Percentiles rank a stretch among this genome's conserved stretches.
Evolutionary conservation across 2,888 invertebrate genomes (phyloP).

Genomic region (Leptinotarsa haldemani): DNA sequence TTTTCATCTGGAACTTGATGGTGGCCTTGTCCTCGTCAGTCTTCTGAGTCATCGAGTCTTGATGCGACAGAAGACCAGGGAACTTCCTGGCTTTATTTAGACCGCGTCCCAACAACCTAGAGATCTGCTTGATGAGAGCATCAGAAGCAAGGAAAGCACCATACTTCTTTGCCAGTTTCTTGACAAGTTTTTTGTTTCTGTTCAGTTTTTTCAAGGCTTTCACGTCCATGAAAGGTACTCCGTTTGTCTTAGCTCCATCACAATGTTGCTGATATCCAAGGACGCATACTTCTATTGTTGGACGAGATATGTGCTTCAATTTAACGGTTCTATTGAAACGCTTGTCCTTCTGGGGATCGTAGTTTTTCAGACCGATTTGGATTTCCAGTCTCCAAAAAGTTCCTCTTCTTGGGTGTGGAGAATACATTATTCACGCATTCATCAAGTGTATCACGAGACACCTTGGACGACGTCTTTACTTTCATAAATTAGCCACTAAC

Average conservation of each 20-base stretch:
- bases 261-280: constrained; percentile 99
- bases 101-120: constrained; percentile 97
- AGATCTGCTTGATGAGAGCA: constrained; percentile 99
- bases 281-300: constrained; percentile 87
- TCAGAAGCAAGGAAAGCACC: constrained; percentile 99
- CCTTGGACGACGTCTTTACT: too few relatives aligned
- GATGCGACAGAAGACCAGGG: constrained; percentile 96
- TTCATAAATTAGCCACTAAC: too few relatives aligned
- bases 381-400: too few relatives aligned
- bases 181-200: constrained; percentile 99
- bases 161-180: constrained; percentile 95
- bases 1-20: constrained; percentile 99
- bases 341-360: too few relatives aligned
- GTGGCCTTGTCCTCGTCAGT: constrained; percentile 99
- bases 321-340: too few relatives aligned
- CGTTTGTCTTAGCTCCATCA: constrained; percentile 94
- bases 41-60: constrained; percentile 95
- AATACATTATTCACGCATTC: too few relatives aligned
- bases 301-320: too few relatives aligned
- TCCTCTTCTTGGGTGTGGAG: too few relatives aligned
- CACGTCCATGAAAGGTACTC: constrained; percentile 96
- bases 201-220: constrained; percentile 99
- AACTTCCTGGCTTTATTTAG: constrained; percentile 99
- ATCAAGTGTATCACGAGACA: too few relatives aligned
- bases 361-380: too few relatives aligned